phyloP scores from a whole-genome alignment of 30 jellyfish, hydroid and myxozoan species.

The Hydractinia symbiolongicarpus region DNA sequence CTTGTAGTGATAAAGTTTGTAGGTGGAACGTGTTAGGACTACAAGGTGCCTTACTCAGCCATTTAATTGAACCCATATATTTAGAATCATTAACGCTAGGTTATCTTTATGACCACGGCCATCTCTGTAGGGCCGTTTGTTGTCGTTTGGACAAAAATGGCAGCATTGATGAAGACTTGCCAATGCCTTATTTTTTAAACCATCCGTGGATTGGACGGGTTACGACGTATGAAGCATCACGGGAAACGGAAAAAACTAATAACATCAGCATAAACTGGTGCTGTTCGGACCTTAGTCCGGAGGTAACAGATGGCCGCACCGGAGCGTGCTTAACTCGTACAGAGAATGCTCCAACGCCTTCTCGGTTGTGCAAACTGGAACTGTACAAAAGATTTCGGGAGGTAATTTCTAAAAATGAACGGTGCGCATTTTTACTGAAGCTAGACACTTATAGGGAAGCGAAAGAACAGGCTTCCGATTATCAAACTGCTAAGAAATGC shows the following conservation, averaged over 20 bases:
- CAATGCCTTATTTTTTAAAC: constrained; percentile 64
- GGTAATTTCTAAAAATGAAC: constrained; percentile 17
- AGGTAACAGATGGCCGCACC: constrained; percentile 88
- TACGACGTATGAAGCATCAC: constrained; percentile 64
- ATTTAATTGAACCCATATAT: constrained; percentile 78
- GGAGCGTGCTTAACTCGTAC: constrained; percentile 84
- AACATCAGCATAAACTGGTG: constrained; percentile 84
- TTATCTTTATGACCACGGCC: constrained; percentile 83
- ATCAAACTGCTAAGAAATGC: constrained; percentile 64
- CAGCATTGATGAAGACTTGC: constrained; percentile 33
- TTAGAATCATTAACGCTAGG: constrained; percentile 80
- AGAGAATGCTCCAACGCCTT: constrained; percentile 81
- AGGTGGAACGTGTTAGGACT: constrained; percentile 88
- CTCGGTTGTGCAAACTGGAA: constrained; percentile 69
- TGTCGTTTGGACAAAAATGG: constrained; percentile 62
- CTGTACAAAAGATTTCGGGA: constrained; percentile 54
- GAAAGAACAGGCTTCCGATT: constrained; percentile 44
- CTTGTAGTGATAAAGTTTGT: constrained; percentile 86
- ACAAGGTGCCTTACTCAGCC: constrained; percentile 94
- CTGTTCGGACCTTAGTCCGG: constrained; percentile 45
- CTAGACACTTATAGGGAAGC: constrained; percentile 71
- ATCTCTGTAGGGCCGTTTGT: constrained; percentile 76
- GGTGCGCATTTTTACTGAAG: constrained; percentile 20
- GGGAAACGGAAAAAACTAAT: constrained; percentile 90
- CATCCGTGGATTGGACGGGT: constrained; percentile 96